These are phyloP conservation scores for Sciurus niger DNA, from an alignment of 2,113 vertebrate species.

Conservation along the genomic window DNA sequence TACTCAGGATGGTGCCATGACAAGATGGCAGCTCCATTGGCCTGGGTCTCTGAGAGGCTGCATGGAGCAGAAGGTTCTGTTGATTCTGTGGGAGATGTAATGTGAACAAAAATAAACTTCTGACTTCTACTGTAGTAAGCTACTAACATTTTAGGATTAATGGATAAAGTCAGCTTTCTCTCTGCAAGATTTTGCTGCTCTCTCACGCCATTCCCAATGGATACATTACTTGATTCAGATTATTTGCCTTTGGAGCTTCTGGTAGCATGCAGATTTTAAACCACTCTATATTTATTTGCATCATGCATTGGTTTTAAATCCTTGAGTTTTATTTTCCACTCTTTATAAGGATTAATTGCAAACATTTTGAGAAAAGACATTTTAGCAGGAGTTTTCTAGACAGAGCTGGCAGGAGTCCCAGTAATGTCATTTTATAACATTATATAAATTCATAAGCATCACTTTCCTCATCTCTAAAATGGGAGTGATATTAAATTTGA, in stretches of 20 bases:
- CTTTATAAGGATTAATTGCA: neutral
- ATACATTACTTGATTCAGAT: neutral
- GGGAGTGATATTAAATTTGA: neutral
- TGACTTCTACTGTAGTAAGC: neutral
- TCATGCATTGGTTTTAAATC: neutral
- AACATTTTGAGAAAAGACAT: slow-evolving; percentile 27
- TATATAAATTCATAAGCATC: neutral
- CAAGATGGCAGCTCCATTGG: neutral
- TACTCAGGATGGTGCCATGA: neutral
- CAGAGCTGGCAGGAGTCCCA: neutral
- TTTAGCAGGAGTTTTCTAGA: neutral
- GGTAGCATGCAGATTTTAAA: neutral
- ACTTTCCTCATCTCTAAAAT: neutral
- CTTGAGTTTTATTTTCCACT: neutral
- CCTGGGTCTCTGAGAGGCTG: neutral
- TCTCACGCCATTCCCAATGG: neutral
- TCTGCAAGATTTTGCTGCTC: neutral
- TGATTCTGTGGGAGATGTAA: neutral
- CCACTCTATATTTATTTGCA: neutral
- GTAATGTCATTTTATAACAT: neutral
- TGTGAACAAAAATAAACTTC: neutral
- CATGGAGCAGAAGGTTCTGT: neutral
- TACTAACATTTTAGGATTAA: neutral
- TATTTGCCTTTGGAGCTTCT: neutral
- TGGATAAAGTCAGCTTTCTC: neutral